Base-by-base conservation (phyloP, 2,113 vertebrate genomes). In the Semnornis frantzii region DNA sequence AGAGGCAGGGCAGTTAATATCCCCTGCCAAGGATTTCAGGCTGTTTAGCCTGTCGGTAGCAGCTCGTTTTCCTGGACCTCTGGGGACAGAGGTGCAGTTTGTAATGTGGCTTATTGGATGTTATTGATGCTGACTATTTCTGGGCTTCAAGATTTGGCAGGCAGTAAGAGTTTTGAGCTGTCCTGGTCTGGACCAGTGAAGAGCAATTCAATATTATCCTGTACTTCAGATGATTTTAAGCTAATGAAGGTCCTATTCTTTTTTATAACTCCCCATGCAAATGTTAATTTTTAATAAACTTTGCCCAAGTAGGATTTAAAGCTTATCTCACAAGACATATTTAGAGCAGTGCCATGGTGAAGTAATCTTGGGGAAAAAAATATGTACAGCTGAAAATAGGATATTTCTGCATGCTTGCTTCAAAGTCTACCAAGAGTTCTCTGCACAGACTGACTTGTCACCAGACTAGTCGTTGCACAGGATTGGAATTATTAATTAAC, bases 261-360 rank as follows among this genome's bases (percentile, higher is more conserved):
- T 82, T 78, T 77, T 76, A 46, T 82, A 94, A 85, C 81, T 72
- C 77, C 81, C 87, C 90, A 82, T 96, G 92, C 86, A 96, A 94
- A 97, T 97, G 96, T 97, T 97, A 97, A 97, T 95, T 97, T 97
- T 97, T 96, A 97, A 97, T 97, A 97, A 97, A 97, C 94, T 96
- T 97, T 95, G 77, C 93, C 95, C 93, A 95, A 96, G 95, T 86
- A 95, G 96, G 96, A 96, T 96, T 97, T 97, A 96, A 96, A 94
- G 93, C 97, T 97, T 97, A 97, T 97, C 97, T 97, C 94, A 68
- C 80, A 92, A 95, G 95, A 96, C 97, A 96, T 97, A 97, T 97
- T 97, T 97, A 96, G 91, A 96, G 95, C 90, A 91, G 93, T 74
- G 91, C 82, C 81, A 96, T 85, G 96, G 93, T 95, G 89, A 97